Evolutionary conservation across 2,113 vertebrate species (phyloP).

Genomic region (Centropristis striata): DNA sequence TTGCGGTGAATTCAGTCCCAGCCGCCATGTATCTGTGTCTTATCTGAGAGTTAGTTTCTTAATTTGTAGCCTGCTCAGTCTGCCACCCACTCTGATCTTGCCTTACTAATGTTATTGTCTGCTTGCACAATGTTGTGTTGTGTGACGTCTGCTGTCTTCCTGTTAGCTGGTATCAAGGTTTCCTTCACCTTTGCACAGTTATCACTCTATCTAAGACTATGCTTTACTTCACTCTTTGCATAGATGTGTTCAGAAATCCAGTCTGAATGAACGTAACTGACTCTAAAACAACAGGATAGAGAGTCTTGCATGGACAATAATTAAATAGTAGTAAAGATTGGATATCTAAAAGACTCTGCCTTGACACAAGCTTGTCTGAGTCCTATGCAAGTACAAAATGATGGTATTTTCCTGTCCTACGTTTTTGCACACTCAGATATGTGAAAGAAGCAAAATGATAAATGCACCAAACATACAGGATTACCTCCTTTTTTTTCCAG

Average conservation of each 20-base stretch:
- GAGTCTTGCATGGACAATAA: neutral
- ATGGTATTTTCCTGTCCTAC: neutral
- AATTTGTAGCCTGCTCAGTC: neutral
- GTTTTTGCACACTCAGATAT: slow-evolving; percentile 9
- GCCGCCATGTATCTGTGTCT: neutral
- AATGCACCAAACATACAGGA: slow-evolving; percentile 47
- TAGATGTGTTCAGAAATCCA: neutral
- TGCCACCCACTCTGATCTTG: slow-evolving; percentile 25
- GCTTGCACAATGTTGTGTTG: neutral
- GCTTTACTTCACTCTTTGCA: neutral
- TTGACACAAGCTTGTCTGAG: neutral
- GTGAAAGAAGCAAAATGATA: slow-evolving; percentile 14
- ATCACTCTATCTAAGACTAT: neutral
- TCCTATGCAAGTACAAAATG: neutral
- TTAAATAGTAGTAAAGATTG: too few species aligned
- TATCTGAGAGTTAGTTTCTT: neutral
- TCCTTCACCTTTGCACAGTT: neutral
- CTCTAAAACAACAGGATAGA: neutral
- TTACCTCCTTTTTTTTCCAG: slow-evolving; percentile 53
- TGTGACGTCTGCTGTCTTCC: slow-evolving; percentile 4
- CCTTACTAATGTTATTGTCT: slow-evolving; percentile 11
- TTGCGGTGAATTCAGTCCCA: neutral
- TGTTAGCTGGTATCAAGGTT: slow-evolving; percentile 5
- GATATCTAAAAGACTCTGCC: neutral
- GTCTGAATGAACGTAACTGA: neutral